Evolutionary conservation across 2,113 vertebrate species (phyloP), one percentile per base, ranked within the genome.

Genomic region (Apus apus): DNA sequence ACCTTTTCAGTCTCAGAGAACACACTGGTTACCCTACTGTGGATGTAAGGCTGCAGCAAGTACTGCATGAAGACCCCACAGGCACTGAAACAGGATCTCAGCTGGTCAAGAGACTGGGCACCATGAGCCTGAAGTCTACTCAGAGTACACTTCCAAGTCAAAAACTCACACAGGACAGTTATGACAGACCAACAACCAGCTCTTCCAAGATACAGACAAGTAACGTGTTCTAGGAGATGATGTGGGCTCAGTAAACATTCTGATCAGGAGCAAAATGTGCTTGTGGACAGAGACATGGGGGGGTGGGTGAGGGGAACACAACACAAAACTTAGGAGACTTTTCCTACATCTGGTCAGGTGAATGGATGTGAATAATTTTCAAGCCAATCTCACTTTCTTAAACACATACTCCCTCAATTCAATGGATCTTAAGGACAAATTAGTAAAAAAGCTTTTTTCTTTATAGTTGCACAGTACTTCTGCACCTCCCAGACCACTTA

Each of bases 71-170:
- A 84, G 36, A 34, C 56, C 76, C 84, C 58, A 53, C n/a, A 72
- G 66, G 48, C 46, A 60, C 56, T 2, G 0, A 1, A 7, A 71
- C 72, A 74, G 6, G 0, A 64, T 29, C 54, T 45, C 36, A 57
- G 70, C 57, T 13, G 19, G 6, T 27, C 45, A 90, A 57, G 9
- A 76, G 43, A 58, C n/a, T 5, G 23, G 26, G 54, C 40, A 77
- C 20, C 22, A 23, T 0, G 3, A 36, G 7, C 38, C 6, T 26
- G 10, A 60, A 23, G 38, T 0, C 2, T 13, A 30, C 22, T 20
- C 8, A 3, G 23, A 73, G 7, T 10, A 2, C 1, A 2, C 51
- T 74, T 70, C 40, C 20, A 15, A 26, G 18, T 2, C 4, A n/a
- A 74, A 93, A 89, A 17, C 22, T 26, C 2, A 1, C 62, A 22